A percentile compares a stretch with the other conserved stretches of the same genome.
phyloP scores from a whole-genome alignment of 2,113 vertebrate genomes.

The Gobio gobio region DNA sequence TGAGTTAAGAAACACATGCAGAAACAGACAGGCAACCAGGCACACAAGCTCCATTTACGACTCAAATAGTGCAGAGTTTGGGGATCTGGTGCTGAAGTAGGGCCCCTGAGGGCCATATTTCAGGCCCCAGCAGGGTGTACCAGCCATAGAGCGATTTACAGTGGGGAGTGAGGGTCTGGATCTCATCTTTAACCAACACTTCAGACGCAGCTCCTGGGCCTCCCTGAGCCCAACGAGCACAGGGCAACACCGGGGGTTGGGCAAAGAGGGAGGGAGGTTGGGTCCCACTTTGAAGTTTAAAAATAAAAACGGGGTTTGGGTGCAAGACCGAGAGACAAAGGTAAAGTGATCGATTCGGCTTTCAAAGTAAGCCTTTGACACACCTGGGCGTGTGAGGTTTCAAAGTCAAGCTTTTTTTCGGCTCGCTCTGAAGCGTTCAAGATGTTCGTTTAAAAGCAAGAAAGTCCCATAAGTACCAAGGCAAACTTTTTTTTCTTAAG shows the following conservation, averaged over 20 bases:
- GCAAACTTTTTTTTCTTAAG: constrained; percentile 16
- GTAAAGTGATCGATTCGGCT: constrained; percentile 45
- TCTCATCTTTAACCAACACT: constrained; percentile 54
- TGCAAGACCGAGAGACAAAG: constrained; percentile 25
- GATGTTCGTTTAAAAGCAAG: constrained; percentile 39
- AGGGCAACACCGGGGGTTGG: background rate
- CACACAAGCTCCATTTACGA: constrained; percentile 31
- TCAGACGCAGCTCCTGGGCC: constrained; percentile 46
- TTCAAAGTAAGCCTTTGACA: constrained; percentile 53
- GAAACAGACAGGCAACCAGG: constrained; percentile 16
- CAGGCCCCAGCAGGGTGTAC: constrained; percentile 37
- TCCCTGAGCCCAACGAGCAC: background rate
- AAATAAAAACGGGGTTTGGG: constrained; percentile 41
- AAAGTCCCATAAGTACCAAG: constrained; percentile 20
- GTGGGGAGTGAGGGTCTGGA: constrained; percentile 49
- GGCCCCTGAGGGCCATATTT: constrained; percentile 46
- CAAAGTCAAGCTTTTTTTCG: constrained; percentile 19
- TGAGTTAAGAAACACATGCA: background rate
- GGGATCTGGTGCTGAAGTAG: constrained; percentile 23
- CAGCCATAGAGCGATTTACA: constrained; percentile 52
- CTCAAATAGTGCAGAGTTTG: background rate
- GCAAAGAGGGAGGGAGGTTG: constrained; percentile 28
- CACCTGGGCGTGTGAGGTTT: constrained; percentile 55
- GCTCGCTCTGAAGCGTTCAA: constrained; percentile 44
- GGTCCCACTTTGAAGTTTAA: constrained; percentile 57